phyloP scores from a whole-genome alignment of 2,888 invertebrate genomes.

The Cinara cedri region DNA sequence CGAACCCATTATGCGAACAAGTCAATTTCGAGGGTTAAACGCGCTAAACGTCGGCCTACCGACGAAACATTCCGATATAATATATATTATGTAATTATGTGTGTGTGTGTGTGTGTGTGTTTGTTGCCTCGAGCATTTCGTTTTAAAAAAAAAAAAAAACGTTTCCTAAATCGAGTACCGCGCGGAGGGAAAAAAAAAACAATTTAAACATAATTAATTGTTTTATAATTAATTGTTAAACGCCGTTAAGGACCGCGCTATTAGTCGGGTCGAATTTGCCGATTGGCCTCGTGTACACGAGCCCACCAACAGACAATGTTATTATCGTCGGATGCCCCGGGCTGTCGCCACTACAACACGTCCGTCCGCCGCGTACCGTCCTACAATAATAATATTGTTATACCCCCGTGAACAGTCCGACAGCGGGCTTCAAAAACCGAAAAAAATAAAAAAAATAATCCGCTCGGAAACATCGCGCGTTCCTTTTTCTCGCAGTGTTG shows the following conservation, averaged over 20 bases:
- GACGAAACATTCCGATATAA: constrained; percentile 27
- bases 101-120: neutral
- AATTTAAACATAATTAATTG: constrained; percentile 53
- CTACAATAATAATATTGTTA: neutral
- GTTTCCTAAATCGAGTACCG: neutral
- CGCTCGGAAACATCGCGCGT: neutral
- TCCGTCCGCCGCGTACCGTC: neutral
- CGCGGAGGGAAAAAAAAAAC: neutral
- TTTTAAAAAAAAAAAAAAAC: too few relatives aligned
- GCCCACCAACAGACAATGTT: constrained; percentile 52
- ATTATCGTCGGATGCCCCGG: constrained; percentile 8
- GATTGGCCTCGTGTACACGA: constrained; percentile 37
- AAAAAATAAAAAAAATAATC: constrained; percentile 11
- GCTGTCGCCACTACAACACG: constrained; percentile 22
- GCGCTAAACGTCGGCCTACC: constrained; percentile 49
- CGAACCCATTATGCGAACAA: constrained; percentile 21
- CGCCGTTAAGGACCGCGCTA: constrained; percentile 6
- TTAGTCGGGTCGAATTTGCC: constrained; percentile 49
- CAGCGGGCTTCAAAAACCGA: constrained; percentile 20
- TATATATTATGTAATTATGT: neutral
- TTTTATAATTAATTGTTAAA: constrained; percentile 55
- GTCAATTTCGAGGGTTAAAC: constrained; percentile 50
- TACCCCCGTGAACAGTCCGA: neutral
- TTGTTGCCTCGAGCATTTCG: constrained; percentile 8
- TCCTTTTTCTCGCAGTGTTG: neutral